phyloP scores from a whole-genome alignment of 2,888 invertebrate genomes.

The Ethmia dodecea region DNA sequence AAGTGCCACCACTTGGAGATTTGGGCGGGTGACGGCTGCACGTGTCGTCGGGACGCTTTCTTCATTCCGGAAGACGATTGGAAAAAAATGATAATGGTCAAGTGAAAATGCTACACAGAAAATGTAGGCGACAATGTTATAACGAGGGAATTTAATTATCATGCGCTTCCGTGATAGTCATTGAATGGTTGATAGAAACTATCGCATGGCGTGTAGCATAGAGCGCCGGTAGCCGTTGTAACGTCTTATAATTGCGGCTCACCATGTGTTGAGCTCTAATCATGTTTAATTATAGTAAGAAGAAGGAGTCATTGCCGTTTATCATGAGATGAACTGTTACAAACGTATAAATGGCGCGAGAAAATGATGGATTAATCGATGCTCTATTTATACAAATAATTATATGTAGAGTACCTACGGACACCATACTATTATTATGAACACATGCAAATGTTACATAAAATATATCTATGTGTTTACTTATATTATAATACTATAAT shows the following conservation, averaged over 20 bases:
- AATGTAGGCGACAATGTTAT: constrained; percentile 32
- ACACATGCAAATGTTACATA: no score
- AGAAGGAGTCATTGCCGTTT: constrained; percentile 70
- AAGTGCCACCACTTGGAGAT: constrained; percentile 46
- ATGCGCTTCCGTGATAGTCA: constrained; percentile 60
- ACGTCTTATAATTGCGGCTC: constrained; percentile 68
- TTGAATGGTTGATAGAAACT: constrained; percentile 59
- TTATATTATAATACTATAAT: no score
- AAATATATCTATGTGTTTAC: no score
- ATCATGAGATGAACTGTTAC: constrained; percentile 77
- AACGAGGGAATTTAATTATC: constrained; percentile 41
- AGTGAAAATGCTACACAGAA: constrained; percentile 22
- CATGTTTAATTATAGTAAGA: constrained; percentile 69
- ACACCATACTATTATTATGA: no score
- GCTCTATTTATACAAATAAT: constrained; percentile 22
- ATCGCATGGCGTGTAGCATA: constrained; percentile 58
- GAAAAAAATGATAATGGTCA: constrained; percentile 18
- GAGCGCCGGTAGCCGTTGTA: constrained; percentile 63
- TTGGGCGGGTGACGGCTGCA: constrained; percentile 35
- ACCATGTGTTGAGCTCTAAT: constrained; percentile 73
- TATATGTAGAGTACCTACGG: no score
- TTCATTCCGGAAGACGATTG: no score
- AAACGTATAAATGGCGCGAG: constrained; percentile 52
- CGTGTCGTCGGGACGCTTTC: constrained; percentile 29
- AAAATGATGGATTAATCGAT: constrained; percentile 50